Percentiles rank a stretch among this genome's conserved stretches.
Evolutionary conservation across 2,113 vertebrate species (phyloP).

Genomic region (Xerus inauris): DNA sequence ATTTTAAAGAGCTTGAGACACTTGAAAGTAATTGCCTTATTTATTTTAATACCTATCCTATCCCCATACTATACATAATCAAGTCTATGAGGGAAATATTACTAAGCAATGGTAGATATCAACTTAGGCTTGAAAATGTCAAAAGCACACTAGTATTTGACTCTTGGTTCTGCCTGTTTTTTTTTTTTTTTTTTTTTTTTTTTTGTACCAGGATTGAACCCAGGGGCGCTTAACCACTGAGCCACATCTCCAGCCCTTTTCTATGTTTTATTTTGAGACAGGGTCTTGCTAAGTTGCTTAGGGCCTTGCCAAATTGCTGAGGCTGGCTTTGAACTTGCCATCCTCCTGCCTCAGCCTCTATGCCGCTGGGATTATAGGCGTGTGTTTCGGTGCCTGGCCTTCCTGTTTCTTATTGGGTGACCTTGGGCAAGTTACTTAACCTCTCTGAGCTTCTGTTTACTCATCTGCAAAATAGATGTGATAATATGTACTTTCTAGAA

Average conservation of each 20-base stretch:
- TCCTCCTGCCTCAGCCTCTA: neutral
- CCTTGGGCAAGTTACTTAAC: constrained; percentile 27
- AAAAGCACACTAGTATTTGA: neutral
- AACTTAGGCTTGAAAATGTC: neutral
- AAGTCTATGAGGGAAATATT: constrained; percentile 12
- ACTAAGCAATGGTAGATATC: neutral
- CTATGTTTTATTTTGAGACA: neutral
- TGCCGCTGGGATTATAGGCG: neutral
- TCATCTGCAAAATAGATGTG: constrained; percentile 61
- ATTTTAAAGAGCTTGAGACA: constrained; percentile 37
- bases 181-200: constrained; percentile 3
- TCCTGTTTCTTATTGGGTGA: constrained; percentile 27
- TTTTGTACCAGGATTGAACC: neutral
- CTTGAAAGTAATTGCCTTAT: constrained; percentile 38
- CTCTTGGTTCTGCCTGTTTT: neutral
- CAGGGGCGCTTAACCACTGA: neutral
- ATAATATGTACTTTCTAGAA: constrained; percentile 55
- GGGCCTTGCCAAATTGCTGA: neutral
- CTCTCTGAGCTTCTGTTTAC: constrained; percentile 51
- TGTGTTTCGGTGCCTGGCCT: neutral
- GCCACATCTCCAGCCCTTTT: neutral
- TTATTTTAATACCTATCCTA: neutral
- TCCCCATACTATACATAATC: neutral
- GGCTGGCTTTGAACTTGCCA: no score
- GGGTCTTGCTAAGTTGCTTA: neutral